Evolutionary conservation across 2,797 vertebrate species (phyloP), one percentile per base, ranked within the genome.

Genomic region (Morus bassanus): DNA sequence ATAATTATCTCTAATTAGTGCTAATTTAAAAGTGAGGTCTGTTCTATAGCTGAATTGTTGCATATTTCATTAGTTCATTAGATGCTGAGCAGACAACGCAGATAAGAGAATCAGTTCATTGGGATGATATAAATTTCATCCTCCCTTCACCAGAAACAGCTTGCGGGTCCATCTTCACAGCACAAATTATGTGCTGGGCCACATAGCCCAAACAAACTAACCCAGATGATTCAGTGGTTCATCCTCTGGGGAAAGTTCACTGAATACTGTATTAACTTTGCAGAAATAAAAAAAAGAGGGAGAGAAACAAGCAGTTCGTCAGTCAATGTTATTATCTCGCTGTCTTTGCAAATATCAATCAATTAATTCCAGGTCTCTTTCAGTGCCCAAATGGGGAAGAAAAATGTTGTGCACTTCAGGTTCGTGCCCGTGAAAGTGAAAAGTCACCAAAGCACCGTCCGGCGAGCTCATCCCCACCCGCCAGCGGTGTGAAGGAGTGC

Each of bases 1-100:
- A 97, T 97, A 96, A 96, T 96, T 97, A 97, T 97, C 95, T 96
- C 96, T 96, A 97, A 97, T 97, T 96, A 97, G 96, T 96, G 88
- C 96, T 97, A 95, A 97, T 97, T 97, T 97, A 94, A 95, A 96
- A 91, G 89, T 75, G 73, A 94, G 60, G 92, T 65, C 94, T 96
- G 83, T 92, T 97, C 95, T 95, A 59, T 83, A 93, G 94, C 92
- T 84, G 96, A 83, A 93, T 96, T 91, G 92, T 92, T 96, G 95
- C 96, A 96, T 96, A 96, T 97, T 97, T 97, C 94, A 97, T 96
- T 93, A 91, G 91, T 96, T 96, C 94, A 96, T 95, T 94, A 95
- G 95, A 96, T 96, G 88, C 87, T 72, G 94, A 92, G 76, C 96
- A 95, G 97, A 93, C 86, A 95, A 53, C 5, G 46, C 65, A 89